A percentile compares a stretch with the other conserved stretches of the same genome.
Conservation (phyloP, 2,113 vertebrate genomes). For the Brachirus orientalis region DNA sequence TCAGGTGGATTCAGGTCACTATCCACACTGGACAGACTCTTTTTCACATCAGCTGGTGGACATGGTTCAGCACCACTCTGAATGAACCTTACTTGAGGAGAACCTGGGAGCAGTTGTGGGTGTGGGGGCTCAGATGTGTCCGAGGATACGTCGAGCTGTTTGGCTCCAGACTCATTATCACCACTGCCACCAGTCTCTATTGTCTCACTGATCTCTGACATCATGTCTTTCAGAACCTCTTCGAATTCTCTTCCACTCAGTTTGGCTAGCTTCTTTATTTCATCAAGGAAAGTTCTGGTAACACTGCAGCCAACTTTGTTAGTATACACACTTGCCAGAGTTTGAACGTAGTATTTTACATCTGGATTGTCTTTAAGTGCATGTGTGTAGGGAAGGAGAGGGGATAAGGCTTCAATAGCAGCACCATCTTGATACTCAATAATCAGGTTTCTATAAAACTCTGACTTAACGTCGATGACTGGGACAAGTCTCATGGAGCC, state of each 20-base stretch:
- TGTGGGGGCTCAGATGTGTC: too few relatives aligned
- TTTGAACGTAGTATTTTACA: background rate
- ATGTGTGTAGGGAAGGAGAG: background rate
- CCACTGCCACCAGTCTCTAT: too few relatives aligned
- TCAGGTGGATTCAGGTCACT: background rate
- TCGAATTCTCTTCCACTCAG: background rate
- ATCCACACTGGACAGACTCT: background rate
- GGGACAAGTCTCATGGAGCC: background rate
- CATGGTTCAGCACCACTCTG: too few relatives aligned
- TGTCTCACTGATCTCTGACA: background rate
- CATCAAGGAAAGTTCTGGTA: background rate
- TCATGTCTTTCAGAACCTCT: conserved; percentile 1
- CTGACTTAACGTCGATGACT: background rate
- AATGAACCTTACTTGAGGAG: too few relatives aligned
- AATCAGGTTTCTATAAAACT: background rate
- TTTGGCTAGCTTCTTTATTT: background rate
- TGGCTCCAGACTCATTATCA: too few relatives aligned
- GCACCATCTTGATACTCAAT: background rate
- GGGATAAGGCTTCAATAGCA: background rate
- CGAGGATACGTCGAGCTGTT: too few relatives aligned
- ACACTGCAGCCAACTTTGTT: background rate
- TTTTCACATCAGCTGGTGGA: background rate
- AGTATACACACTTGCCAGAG: background rate
- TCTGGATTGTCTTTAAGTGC: background rate
- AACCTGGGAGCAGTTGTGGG: too few relatives aligned